Evolutionary conservation across 2,113 vertebrate species (phyloP).

Genomic region (Dicaeum eximium): DNA sequence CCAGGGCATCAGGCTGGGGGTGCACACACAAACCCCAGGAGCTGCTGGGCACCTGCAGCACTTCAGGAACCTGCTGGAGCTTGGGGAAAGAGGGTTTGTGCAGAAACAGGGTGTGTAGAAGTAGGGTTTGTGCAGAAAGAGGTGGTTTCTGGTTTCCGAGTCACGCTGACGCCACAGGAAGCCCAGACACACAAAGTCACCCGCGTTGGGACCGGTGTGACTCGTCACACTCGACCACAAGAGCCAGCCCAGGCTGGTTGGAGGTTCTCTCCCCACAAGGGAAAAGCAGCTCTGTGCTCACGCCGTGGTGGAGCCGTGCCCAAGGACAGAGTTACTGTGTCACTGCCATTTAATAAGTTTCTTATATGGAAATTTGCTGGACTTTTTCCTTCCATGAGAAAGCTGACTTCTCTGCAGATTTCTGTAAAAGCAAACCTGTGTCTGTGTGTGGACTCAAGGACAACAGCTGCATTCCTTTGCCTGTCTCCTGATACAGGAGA

Average conservation of each 20-base stretch:
- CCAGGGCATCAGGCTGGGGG: not conserved
- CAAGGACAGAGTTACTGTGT: too few relatives aligned
- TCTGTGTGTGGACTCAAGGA: too few relatives aligned
- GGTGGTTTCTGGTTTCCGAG: not conserved
- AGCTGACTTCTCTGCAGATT: too few relatives aligned
- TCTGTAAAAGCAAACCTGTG: too few relatives aligned
- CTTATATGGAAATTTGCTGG: too few relatives aligned
- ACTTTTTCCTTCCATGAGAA: not conserved
- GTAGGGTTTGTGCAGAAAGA: not conserved
- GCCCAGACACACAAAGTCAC: not conserved
- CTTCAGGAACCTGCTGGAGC: not conserved
- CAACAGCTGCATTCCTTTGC: too few relatives aligned
- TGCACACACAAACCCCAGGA: accelerated
- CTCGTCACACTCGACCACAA: not conserved
- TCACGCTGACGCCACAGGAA: not conserved
- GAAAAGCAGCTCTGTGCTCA: not conserved
- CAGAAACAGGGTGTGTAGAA: not conserved
- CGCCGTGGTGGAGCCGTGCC: not conserved
- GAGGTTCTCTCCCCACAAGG: accelerated
- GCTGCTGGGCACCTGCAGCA: not conserved
- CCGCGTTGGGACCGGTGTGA: accelerated
- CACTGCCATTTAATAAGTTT: too few relatives aligned
- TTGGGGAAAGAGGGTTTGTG: not conserved
- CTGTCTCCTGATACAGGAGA: too few relatives aligned
- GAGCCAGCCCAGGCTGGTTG: not conserved